Conservation (phyloP, 92 coral and sea anemone species). For the Parazoanthus swiftii region DNA sequence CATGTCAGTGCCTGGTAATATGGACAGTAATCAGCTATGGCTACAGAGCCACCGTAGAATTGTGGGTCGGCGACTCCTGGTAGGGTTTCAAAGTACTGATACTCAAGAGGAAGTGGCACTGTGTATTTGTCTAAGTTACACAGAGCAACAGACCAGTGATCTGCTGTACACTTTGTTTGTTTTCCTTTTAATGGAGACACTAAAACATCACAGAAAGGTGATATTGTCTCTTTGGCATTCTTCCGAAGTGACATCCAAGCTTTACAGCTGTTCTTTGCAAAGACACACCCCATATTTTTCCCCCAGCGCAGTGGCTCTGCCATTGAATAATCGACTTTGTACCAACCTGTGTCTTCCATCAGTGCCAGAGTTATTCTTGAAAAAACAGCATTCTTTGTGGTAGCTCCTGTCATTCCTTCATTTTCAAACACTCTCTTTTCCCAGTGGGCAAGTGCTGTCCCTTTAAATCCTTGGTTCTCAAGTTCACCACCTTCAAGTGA, state of each 20-base stretch:
- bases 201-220: slow-evolving; percentile 73
- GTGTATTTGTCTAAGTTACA: slow-evolving; percentile 78
- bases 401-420: slow-evolving; percentile 97
- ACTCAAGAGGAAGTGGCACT: slow-evolving; percentile 60
- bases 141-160: slow-evolving; percentile 71
- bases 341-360: slow-evolving; percentile 99
- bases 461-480: slow-evolving; percentile 92
- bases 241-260: slow-evolving; percentile 85
- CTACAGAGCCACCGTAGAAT: slow-evolving; percentile 81
- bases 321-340: slow-evolving; percentile 72
- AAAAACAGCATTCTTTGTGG: slow-evolving; percentile 89
- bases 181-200: slow-evolving; percentile 36
- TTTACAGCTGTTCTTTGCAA: slow-evolving; percentile 91
- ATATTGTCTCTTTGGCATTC: slow-evolving; percentile 45
- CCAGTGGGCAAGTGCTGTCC: slow-evolving; percentile 88
- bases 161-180: slow-evolving; percentile 73
- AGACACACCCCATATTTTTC: slow-evolving; percentile 79
- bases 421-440: slow-evolving; percentile 96
- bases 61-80: slow-evolving; percentile 55
- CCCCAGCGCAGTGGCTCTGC: slow-evolving; percentile 96
- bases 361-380: slow-evolving; percentile 86
- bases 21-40: slow-evolving; percentile 91
- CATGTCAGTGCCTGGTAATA: slow-evolving; percentile 82
- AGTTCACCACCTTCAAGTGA: slow-evolving; percentile 94
- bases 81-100: slow-evolving; percentile 80